Percentiles rank a stretch among this genome's conserved stretches.
Conservation (phyloP, 2,113 vertebrate species). For the Poicephalus gulielmi region DNA sequence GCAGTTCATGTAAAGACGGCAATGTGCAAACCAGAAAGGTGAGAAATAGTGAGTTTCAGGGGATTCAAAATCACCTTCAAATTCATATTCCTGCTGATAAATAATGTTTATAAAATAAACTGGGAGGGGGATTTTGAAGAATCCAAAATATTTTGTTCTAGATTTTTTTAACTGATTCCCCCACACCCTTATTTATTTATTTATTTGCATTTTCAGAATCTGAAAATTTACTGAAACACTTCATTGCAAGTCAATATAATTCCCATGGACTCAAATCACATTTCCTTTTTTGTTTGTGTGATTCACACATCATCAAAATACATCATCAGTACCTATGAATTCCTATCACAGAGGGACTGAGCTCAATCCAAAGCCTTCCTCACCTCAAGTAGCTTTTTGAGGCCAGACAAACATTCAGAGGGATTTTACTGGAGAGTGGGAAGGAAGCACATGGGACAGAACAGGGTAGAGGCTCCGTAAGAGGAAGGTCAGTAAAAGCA, state of each 20-base stretch:
- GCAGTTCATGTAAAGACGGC: neutral
- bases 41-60: neutral
- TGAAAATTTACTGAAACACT: neutral
- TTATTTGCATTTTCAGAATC: neutral
- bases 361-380: neutral
- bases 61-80: neutral
- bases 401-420: neutral
- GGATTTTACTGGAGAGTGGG: neutral
- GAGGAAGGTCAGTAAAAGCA: neutral
- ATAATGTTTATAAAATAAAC: neutral
- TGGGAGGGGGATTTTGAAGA: neutral
- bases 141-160: neutral
- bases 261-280: neutral
- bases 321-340: neutral
- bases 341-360: fast-evolving
- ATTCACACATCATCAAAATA: neutral
- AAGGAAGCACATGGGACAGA: fast-evolving
- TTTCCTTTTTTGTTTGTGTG: neutral
- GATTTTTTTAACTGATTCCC: neutral
- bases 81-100: neutral
- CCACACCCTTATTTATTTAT: neutral
- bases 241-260: neutral
- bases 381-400: neutral
- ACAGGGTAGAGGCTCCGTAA: neutral
- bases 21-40: neutral